Evolutionary conservation across 2,888 invertebrate genomes (phyloP).

Genomic region (Chalcis sispes): DNA sequence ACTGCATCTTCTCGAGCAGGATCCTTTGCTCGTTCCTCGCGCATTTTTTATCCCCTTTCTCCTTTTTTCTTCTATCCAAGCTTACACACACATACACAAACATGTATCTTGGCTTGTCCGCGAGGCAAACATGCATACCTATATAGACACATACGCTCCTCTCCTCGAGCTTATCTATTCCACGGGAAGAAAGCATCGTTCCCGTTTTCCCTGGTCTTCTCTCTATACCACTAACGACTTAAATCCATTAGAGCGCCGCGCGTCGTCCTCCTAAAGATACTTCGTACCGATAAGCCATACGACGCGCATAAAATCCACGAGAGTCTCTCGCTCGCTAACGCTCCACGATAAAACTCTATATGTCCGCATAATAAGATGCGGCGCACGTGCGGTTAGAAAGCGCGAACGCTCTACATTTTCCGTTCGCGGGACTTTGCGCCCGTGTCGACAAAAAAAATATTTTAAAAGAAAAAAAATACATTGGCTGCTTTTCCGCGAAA

Average conservation of each 20-base stretch:
- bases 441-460: no score
- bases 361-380: slow-evolving; percentile 50
- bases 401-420: not conserved
- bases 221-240: slow-evolving; percentile 34
- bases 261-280: slow-evolving; percentile 28
- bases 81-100: not conserved
- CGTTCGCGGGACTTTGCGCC: no score
- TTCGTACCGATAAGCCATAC: slow-evolving; percentile 17
- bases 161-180: slow-evolving; percentile 36
- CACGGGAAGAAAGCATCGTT: slow-evolving; percentile 34
- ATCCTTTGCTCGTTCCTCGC: not conserved
- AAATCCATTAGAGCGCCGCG: slow-evolving; percentile 54
- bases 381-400: slow-evolving; percentile 1
- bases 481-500: not conserved
- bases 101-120: no score
- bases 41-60: not conserved
- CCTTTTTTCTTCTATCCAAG: no score
- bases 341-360: slow-evolving; percentile 24
- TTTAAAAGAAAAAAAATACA: no score
- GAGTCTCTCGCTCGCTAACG: not conserved
- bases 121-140: no score
- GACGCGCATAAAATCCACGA: slow-evolving; percentile 19
- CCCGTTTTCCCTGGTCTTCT: slow-evolving; percentile 24
- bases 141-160: not conserved
- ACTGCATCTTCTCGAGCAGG: not conserved